Evolutionary conservation across 2,888 invertebrate species (phyloP), one percentile per base, ranked within the genome.

Genomic region (Nudaria mundana): DNA sequence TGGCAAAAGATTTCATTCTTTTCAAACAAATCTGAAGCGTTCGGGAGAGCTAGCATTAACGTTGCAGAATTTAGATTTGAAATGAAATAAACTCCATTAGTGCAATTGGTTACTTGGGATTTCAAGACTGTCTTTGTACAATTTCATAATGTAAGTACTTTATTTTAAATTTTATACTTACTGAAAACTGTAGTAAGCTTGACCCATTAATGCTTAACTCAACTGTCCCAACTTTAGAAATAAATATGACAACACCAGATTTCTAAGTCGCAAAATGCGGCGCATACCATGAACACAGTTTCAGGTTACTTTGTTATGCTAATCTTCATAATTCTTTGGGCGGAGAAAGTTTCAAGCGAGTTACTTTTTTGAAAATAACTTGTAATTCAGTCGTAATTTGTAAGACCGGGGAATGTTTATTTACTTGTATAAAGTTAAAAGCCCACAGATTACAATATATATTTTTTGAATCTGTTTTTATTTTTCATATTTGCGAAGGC

Each of bases 291-390:
- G 76, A 81, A 79, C 71, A 79, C 81, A 78, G 85, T 75, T 77
- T 69, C 76, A 72, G 77, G 66, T 82, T 77, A 84, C 85, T 85
- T 87, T 86, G 87, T 87, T 86, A 87, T 87, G 87, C 82, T 85
- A 87, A 86, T 87, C 81, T 81, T 81, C 78, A 84, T 84, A 86
- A 86, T 87, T 85, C 84, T 85, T 82, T 71, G 71, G 78, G 80
- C 81, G 83, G 72, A 67, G 68, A 63, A 83, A 85, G 75, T 85
- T 85, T 73, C 58, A 60, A 63, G 47, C 63, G 72, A 82, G 74
- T 81, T 71, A 73, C 79, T 83, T 85, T 85, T 84, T 83, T 84
- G 76, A 71, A 76, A 78, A 83, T 80, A 85, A 83, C 76, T 85
- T 82, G 76, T 80, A 83, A 84, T 81, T 83, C 73, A 68, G 75